Evolutionary conservation across 92 coral and sea anemone species (phyloP).

Genomic region (Palythoa grandis): DNA sequence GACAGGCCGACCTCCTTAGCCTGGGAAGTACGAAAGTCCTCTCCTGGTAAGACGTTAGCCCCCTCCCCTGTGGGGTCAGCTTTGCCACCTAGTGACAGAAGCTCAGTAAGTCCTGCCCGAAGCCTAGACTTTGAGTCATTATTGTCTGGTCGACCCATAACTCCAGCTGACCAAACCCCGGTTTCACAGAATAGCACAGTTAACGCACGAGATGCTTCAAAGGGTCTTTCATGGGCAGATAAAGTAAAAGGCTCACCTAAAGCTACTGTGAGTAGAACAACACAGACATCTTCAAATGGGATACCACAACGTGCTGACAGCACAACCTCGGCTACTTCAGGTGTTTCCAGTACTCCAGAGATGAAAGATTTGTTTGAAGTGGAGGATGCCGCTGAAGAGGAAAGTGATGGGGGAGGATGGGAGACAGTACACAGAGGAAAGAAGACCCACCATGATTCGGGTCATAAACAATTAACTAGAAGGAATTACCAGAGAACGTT

Average conservation of each 20-base stretch:
- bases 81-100: constrained; percentile 62
- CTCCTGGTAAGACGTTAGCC: constrained; percentile 92
- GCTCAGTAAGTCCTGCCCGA: constrained; percentile 73
- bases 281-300: constrained; percentile 52
- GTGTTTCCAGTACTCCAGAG: not conserved
- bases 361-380: constrained; percentile 12
- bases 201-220: constrained; percentile 34
- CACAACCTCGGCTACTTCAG: not conserved
- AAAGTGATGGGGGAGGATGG: constrained; percentile 91
- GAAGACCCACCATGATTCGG: constrained; percentile 56
- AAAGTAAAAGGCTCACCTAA: constrained; percentile 83
- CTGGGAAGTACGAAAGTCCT: constrained; percentile 97
- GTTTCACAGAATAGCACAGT: constrained; percentile 39
- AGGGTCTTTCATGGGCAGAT: constrained; percentile 93
- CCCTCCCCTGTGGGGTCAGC: constrained; percentile 81
- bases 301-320: constrained; percentile 17
- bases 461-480: constrained; percentile 1
- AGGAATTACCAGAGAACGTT: constrained; percentile 21
- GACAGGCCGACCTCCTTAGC: constrained; percentile 96
- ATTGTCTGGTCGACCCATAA: constrained; percentile 38
- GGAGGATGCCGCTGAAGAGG: constrained; percentile 52
- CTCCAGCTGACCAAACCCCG: constrained; percentile 56
- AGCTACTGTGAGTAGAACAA: constrained; percentile 37
- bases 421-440: constrained; percentile 92
- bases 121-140: constrained; percentile 74